phyloP scores from a whole-genome alignment of 2,113 vertebrate genomes.

The Erpornis zantholeuca region DNA sequence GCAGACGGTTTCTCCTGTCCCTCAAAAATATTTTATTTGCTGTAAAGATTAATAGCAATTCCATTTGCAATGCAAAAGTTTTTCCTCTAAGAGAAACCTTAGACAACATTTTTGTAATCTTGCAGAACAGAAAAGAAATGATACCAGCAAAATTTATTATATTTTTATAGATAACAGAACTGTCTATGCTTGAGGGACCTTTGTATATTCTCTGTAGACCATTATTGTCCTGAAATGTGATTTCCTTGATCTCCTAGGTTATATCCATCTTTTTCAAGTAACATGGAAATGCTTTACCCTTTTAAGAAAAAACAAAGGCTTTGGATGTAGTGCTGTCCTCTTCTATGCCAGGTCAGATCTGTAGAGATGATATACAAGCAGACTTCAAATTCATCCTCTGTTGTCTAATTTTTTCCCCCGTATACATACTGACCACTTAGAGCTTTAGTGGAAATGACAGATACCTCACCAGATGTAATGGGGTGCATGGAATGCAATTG shows the following conservation, averaged over 20 bases:
- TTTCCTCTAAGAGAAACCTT: background rate
- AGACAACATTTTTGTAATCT: background rate
- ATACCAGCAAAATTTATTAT: background rate
- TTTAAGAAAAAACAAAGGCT: background rate
- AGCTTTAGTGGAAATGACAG: conserved; percentile 52
- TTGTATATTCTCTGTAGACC: background rate
- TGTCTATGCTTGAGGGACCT: background rate
- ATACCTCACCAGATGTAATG: conserved; percentile 37
- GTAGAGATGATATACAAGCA: background rate
- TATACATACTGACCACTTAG: background rate
- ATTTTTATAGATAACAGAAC: background rate
- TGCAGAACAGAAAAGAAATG: background rate
- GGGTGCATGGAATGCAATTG: conserved; percentile 64
- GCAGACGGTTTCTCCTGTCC: background rate
- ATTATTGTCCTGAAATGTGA: background rate
- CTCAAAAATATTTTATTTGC: conserved; percentile 5
- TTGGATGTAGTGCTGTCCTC: background rate
- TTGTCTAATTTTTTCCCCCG: background rate
- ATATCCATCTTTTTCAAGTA: background rate
- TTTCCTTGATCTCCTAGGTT: background rate
- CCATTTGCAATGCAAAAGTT: background rate
- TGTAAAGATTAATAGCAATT: background rate
- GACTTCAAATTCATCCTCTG: background rate
- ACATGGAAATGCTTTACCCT: background rate
- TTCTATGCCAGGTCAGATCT: background rate